These are phyloP conservation scores for Cyanistes caeruleus DNA, from an alignment of 2,113 vertebrate species.

Conservation along the genomic window DNA sequence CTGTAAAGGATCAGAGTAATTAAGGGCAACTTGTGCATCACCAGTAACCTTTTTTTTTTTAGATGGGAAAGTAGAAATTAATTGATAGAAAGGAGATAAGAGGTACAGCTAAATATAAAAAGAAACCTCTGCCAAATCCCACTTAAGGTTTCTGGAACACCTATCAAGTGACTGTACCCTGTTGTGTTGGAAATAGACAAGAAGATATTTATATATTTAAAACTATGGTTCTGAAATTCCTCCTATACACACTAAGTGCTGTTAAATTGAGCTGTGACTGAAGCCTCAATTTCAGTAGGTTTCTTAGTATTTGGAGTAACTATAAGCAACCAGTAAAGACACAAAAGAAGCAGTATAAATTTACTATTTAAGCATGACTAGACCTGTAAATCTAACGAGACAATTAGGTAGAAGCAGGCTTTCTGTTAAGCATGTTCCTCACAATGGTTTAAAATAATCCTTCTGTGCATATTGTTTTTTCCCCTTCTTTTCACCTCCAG, in stretches of 20 bases:
- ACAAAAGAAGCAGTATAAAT: neutral
- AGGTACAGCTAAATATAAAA: neutral
- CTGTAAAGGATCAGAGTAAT: neutral
- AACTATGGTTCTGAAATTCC: no score
- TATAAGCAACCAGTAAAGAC: neutral
- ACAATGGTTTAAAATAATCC: neutral
- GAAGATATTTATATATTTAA: no score
- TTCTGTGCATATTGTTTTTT: neutral
- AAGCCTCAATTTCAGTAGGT: neutral
- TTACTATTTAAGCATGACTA: neutral
- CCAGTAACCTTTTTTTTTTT: neutral
- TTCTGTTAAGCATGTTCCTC: neutral
- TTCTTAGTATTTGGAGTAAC: neutral
- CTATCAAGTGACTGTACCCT: neutral
- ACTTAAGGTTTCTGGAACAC: neutral
- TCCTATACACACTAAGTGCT: neutral
- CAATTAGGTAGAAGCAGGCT: neutral
- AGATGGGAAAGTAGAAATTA: neutral
- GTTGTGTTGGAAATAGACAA: neutral
- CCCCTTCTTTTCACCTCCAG: conserved; percentile 71
- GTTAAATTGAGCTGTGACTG: neutral
- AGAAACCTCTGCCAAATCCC: neutral
- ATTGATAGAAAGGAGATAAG: neutral
- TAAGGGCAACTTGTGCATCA: neutral
- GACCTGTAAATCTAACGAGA: neutral